Evolutionary conservation across 2,797 vertebrate species (phyloP).

Genomic region (Microhierax caerulescens): DNA sequence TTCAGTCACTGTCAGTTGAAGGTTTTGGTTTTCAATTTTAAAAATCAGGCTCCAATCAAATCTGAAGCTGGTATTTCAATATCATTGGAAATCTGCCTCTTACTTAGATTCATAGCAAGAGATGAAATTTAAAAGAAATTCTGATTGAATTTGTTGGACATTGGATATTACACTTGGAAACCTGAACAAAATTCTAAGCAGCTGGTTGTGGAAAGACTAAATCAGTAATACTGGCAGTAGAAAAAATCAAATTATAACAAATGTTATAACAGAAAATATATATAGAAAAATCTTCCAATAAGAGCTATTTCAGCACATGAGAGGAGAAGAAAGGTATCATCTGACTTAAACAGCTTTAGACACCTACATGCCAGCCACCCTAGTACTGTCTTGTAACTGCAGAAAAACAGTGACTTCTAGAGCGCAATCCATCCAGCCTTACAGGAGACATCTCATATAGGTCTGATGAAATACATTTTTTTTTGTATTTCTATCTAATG

Average conservation of each 20-base stretch:
- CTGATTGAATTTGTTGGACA: not conserved
- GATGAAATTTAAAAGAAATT: not conserved
- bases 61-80: not conserved
- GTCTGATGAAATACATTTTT: not conserved
- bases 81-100: not conserved
- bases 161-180: not conserved
- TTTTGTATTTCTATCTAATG: not conserved
- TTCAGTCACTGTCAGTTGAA: not conserved
- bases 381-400: not conserved
- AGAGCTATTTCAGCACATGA: not conserved
- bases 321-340: not conserved
- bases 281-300: not conserved
- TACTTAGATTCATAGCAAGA: not conserved
- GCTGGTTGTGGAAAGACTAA: not conserved
- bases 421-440: not conserved
- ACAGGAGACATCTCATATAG: fast-evolving
- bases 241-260: not conserved
- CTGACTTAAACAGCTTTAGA: not conserved
- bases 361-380: not conserved
- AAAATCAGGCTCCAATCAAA: not conserved
- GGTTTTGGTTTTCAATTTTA: not conserved
- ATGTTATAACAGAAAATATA: no score
- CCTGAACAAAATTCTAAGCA: not conserved
- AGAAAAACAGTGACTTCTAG: not conserved
- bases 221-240: not conserved